Conservation (phyloP, 2,888 invertebrate species). For the Orthosia gothica region DNA sequence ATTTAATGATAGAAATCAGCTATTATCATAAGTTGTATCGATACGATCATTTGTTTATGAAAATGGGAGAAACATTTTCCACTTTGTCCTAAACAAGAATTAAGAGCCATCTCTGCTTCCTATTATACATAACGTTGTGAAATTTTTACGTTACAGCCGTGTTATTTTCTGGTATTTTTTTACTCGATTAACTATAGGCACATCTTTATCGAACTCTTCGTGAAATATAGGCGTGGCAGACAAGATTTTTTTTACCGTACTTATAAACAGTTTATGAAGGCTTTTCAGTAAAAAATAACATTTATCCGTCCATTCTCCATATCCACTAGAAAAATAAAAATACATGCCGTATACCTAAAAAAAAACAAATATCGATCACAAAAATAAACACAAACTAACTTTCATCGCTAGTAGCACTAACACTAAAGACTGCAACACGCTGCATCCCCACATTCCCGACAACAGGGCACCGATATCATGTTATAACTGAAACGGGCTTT, state of each 20-base stretch:
- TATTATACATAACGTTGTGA: slow-evolving; percentile 9
- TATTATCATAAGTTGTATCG: neutral
- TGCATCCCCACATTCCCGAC: slow-evolving; percentile 35
- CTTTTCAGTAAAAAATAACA: too few species aligned
- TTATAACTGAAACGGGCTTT: slow-evolving; percentile 76
- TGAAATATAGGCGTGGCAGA: too few species aligned
- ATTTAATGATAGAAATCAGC: slow-evolving; percentile 11
- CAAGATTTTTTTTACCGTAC: too few species aligned
- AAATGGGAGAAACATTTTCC: slow-evolving; percentile 35
- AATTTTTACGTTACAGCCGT: neutral
- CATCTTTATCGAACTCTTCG: too few species aligned
- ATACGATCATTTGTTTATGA: slow-evolving; percentile 36
- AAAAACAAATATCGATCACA: neutral
- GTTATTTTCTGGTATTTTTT: too few species aligned
- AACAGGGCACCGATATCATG: slow-evolving; percentile 67
- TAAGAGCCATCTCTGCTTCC: neutral
- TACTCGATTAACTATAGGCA: too few species aligned
- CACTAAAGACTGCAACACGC: slow-evolving; percentile 20
- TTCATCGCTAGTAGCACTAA: neutral
- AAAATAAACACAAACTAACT: neutral
- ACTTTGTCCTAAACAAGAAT: slow-evolving; percentile 25
- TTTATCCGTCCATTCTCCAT: too few species aligned
- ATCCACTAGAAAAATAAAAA: too few species aligned
- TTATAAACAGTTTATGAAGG: too few species aligned
- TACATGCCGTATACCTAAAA: neutral